These are phyloP conservation scores for Ophion ventricosus DNA, from an alignment of 2,888 invertebrate genomes.

Conservation along the genomic window DNA sequence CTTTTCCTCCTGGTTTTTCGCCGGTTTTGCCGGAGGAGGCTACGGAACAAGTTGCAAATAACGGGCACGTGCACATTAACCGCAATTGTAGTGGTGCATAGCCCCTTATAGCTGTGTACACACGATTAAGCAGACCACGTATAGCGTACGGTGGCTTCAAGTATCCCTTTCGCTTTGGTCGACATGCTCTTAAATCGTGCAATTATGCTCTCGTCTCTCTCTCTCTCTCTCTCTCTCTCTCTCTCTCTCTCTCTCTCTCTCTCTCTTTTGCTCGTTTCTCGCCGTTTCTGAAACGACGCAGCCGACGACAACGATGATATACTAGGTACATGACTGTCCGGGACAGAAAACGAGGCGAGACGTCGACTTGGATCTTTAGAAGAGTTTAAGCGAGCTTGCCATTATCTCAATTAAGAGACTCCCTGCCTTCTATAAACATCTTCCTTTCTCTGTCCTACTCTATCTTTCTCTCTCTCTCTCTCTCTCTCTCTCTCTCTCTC, in stretches of 20 bases:
- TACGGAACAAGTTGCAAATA: background rate
- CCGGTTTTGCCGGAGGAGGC: background rate
- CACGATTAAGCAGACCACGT: constrained; percentile 60
- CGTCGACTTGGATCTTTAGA: constrained; percentile 51
- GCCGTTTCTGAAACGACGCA: constrained; percentile 56
- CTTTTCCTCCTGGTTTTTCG: background rate
- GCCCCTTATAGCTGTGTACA: constrained; percentile 41
- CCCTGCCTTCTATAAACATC: constrained; percentile 31
- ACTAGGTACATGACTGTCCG: constrained; percentile 34
- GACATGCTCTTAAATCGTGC: constrained; percentile 62
- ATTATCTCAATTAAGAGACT: constrained; percentile 63
- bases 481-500: background rate
- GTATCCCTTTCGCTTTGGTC: constrained; percentile 60
- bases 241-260: constrained; percentile 38
- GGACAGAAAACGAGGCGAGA: constrained; percentile 55
- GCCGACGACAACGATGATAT: constrained; percentile 51
- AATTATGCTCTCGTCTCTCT: constrained; percentile 60
- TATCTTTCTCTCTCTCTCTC: background rate
- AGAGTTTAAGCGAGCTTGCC: constrained; percentile 61
- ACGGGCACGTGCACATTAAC: constrained; percentile 4
- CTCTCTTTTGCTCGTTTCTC: constrained; percentile 19
- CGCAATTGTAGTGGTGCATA: constrained; percentile 14
- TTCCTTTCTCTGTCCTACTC: background rate
- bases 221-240: constrained; percentile 40
- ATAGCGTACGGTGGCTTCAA: constrained; percentile 42